These are phyloP conservation scores for Lithophane leautieri DNA, from an alignment of 2,888 invertebrate genomes.

Conservation along the genomic window DNA sequence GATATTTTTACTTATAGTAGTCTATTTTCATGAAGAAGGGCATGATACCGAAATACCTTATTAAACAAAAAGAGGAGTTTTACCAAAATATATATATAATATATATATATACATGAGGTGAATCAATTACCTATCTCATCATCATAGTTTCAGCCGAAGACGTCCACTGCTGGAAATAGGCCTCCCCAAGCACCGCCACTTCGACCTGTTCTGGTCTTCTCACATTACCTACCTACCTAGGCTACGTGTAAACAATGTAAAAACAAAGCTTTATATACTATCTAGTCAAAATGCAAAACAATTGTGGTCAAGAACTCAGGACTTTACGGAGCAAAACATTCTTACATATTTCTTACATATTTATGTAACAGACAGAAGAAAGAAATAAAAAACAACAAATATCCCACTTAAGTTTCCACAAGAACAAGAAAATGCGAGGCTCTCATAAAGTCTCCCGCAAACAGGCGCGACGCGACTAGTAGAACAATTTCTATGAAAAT, in stretches of 20 bases:
- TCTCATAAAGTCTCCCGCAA: background rate
- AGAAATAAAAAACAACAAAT: background rate
- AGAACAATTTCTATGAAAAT: background rate
- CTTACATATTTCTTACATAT: background rate
- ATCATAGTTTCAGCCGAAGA: no score
- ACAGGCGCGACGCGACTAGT: background rate
- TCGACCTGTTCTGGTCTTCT: no score
- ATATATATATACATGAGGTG: no score
- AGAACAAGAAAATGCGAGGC: slow-evolving; percentile 29
- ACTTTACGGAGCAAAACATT: background rate
- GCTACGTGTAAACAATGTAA: background rate
- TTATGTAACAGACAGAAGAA: background rate
- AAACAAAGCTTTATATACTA: background rate
- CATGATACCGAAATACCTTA: no score
- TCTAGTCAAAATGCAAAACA: background rate
- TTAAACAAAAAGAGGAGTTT: no score
- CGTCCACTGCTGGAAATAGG: background rate
- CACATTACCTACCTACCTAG: no score
- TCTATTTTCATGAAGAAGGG: background rate
- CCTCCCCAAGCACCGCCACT: no score
- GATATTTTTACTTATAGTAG: no score
- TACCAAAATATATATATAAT: no score
- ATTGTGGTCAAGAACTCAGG: background rate
- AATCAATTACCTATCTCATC: no score
- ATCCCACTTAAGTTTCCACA: slow-evolving; percentile 3